Evolutionary conservation across 2,797 vertebrate genomes (phyloP).

Genomic region (Phyllotis vaccarum): DNA sequence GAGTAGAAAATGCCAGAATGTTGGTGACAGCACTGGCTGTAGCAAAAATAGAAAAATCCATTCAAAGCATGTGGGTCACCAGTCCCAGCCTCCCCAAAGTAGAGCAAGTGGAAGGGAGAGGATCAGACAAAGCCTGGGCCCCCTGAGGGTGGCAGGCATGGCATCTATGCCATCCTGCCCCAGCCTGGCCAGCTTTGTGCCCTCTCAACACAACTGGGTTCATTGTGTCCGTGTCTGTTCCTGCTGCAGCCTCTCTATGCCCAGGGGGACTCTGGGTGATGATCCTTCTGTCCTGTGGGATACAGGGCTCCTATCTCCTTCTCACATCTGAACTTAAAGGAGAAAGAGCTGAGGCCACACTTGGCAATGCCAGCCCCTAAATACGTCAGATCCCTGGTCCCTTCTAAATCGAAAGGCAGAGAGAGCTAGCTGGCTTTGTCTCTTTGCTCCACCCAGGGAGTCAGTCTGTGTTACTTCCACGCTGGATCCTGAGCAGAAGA

Average conservation of each 20-base stretch:
- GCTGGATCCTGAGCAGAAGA: too few species aligned
- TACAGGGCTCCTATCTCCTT: not conserved
- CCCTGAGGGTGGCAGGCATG: not conserved
- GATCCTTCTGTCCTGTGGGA: not conserved
- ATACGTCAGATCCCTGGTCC: not conserved
- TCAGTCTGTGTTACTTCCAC: not conserved
- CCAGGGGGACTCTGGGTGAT: not conserved
- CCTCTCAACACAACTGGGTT: not conserved
- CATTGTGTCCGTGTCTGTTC: constrained; percentile 67
- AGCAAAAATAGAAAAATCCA: constrained; percentile 77
- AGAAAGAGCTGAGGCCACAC: not conserved
- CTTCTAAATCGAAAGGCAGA: not conserved
- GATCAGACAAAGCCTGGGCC: not conserved
- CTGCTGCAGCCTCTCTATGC: constrained; percentile 49
- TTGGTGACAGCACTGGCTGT: constrained; percentile 27
- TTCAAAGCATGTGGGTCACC: constrained; percentile 65
- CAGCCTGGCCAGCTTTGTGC: not conserved
- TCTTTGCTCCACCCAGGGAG: not conserved
- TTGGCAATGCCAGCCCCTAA: not conserved
- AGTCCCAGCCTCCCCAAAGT: not conserved
- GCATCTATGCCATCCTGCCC: not conserved
- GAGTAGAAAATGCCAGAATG: constrained; percentile 70
- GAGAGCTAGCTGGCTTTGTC: not conserved
- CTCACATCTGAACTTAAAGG: not conserved
- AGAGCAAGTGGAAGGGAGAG: not conserved